These are phyloP conservation scores for Acheta domesticus DNA, from an alignment of 2,888 invertebrate species.

Conservation along the genomic window DNA sequence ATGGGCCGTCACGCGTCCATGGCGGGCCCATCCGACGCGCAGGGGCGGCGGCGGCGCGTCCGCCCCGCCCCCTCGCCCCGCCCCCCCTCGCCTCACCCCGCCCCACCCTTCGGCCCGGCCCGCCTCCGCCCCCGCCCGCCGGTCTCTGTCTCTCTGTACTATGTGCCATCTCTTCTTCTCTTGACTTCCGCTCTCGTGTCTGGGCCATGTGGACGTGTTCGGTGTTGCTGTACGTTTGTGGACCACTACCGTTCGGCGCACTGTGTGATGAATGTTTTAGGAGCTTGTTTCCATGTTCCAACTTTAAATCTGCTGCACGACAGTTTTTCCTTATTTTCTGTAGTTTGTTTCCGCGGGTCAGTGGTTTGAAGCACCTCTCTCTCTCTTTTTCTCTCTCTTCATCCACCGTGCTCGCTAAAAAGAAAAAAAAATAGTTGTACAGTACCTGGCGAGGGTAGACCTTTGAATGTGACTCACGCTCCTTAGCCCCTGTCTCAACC, in stretches of 20 bases:
- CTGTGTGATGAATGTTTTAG: constrained; percentile 18
- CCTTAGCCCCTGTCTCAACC: neutral
- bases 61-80: neutral
- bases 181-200: neutral
- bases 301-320: neutral
- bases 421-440: neutral
- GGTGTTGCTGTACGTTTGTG: constrained; percentile 18
- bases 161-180: neutral
- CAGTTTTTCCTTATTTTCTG: neutral
- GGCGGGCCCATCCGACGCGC: neutral
- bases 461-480: neutral
- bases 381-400: neutral
- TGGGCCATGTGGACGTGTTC: neutral
- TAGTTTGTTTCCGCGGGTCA: constrained; percentile 10
- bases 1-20: neutral
- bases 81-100: too few relatives aligned
- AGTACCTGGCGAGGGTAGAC: constrained; percentile 1
- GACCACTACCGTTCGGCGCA: neutral
- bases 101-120: too few relatives aligned
- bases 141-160: too few relatives aligned
- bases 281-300: constrained; percentile 18
- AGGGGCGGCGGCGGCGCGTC: neutral
- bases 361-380: neutral
- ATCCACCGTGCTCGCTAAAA: too few relatives aligned
- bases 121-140: too few relatives aligned